Conservation (phyloP, 2,113 vertebrate genomes). For the Empidonax traillii region DNA sequence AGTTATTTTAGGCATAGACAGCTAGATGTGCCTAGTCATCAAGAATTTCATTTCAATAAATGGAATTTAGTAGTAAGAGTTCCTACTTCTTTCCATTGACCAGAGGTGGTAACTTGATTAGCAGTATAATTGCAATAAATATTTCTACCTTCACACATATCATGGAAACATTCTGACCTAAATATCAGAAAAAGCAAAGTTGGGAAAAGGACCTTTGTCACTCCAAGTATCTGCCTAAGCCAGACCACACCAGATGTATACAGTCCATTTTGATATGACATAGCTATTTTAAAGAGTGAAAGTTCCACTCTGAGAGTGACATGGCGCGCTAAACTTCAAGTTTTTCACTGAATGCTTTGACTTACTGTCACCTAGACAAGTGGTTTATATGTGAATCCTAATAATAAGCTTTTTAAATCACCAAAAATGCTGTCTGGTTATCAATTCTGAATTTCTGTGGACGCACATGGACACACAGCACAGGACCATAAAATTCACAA, state of each 20-base stretch:
- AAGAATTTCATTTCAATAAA: not conserved
- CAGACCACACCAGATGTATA: rapidly evolving
- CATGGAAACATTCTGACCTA: not conserved
- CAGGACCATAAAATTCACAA: not conserved
- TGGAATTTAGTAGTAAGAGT: not conserved
- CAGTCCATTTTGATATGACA: not conserved
- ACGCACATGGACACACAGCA: not conserved
- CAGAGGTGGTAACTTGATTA: not conserved
- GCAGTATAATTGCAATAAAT: not conserved
- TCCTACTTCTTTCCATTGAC: not conserved
- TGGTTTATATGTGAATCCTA: not conserved
- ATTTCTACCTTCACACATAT: not conserved
- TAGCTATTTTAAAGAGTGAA: not conserved
- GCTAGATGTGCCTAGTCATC: not conserved
- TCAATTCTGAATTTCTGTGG: not conserved
- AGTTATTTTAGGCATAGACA: not conserved
- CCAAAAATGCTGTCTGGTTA: not conserved
- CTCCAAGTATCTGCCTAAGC: not conserved
- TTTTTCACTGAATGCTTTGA: not conserved
- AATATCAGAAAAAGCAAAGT: not conserved
- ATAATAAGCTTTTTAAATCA: not conserved
- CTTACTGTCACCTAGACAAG: not conserved
- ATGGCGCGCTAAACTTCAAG: not conserved
- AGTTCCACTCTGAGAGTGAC: not conserved
- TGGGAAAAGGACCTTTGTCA: not conserved